A percentile compares a stretch with the other conserved stretches of the same genome.
phyloP scores from a whole-genome alignment of 1,140 invertebrate genomes.

The Eumeta japonica region DNA sequence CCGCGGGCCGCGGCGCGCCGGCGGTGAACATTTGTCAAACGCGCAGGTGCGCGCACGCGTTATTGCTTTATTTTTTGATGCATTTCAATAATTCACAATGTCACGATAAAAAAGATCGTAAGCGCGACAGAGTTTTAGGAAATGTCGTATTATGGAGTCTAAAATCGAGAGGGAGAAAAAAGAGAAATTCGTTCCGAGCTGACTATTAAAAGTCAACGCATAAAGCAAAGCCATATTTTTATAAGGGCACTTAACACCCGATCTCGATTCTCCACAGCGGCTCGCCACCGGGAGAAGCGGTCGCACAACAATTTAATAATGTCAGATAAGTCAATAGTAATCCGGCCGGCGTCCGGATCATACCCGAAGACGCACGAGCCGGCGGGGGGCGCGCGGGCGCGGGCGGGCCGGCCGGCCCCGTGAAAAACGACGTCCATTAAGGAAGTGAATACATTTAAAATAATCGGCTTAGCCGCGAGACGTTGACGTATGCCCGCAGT shows the following conservation, averaged over 20 bases:
- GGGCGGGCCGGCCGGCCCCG: constrained; percentile 4
- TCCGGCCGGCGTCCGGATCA: constrained; percentile 52
- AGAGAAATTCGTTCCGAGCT: too few relatives aligned
- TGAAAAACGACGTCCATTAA: constrained; percentile 57
- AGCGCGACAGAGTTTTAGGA: too few relatives aligned
- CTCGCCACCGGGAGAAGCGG: too few relatives aligned
- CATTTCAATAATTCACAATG: constrained; percentile 36
- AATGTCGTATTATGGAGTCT: too few relatives aligned
- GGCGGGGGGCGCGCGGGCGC: neutral
- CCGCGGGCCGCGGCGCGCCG: constrained; percentile 14
- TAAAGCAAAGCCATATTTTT: too few relatives aligned
- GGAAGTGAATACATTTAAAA: constrained; percentile 59
- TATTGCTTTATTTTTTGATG: constrained; percentile 43
- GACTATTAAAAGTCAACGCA: too few relatives aligned
- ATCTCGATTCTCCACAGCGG: too few relatives aligned
- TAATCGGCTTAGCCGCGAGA: constrained; percentile 56
- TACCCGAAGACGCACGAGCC: constrained; percentile 45
- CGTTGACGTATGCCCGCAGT: constrained; percentile 57
- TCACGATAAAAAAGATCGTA: too few relatives aligned
- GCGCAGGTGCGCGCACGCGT: constrained; percentile 35
- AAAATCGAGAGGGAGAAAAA: too few relatives aligned
- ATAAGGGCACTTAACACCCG: too few relatives aligned
- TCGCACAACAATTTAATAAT: constrained; percentile 33
- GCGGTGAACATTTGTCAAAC: constrained; percentile 36
- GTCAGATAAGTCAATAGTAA: constrained; percentile 35